phyloP scores from a whole-genome alignment of 1,140 invertebrate genomes.

The Cydia splendana region DNA sequence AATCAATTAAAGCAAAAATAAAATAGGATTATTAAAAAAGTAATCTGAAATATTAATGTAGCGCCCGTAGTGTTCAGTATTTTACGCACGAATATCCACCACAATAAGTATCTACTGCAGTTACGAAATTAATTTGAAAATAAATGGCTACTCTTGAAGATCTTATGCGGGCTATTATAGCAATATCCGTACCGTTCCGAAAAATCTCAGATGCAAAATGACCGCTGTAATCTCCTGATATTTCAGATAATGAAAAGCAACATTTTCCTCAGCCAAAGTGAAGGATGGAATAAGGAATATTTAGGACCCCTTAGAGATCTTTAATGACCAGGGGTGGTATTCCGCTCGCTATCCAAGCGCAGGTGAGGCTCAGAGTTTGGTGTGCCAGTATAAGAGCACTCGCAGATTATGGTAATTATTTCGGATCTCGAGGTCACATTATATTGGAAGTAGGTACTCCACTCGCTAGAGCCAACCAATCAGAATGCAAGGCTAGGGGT shows the following conservation, averaged over 20 bases:
- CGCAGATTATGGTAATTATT: background rate
- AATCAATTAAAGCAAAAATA: too few relatives aligned
- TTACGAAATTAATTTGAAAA: background rate
- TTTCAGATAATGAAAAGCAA: slow-evolving; percentile 25
- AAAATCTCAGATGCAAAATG: slow-evolving; percentile 6
- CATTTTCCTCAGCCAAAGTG: slow-evolving; percentile 23
- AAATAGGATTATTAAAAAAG: too few relatives aligned
- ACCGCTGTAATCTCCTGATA: slow-evolving; percentile 16
- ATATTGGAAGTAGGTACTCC: background rate
- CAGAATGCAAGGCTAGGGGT: background rate
- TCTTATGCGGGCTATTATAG: background rate
- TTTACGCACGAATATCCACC: too few relatives aligned
- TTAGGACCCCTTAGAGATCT: slow-evolving; percentile 43
- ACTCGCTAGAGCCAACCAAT: background rate
- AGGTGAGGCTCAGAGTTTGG: background rate
- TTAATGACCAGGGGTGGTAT: slow-evolving; percentile 42
- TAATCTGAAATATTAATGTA: too few relatives aligned
- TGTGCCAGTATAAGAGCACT: background rate
- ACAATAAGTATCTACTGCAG: background rate
- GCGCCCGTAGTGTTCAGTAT: too few relatives aligned
- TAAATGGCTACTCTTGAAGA: background rate
- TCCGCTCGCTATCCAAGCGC: background rate
- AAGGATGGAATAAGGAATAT: slow-evolving; percentile 40
- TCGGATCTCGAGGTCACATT: background rate
- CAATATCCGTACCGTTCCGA: background rate